Conservation (phyloP, 2,888 invertebrate species). For the Rhingia campestris region DNA sequence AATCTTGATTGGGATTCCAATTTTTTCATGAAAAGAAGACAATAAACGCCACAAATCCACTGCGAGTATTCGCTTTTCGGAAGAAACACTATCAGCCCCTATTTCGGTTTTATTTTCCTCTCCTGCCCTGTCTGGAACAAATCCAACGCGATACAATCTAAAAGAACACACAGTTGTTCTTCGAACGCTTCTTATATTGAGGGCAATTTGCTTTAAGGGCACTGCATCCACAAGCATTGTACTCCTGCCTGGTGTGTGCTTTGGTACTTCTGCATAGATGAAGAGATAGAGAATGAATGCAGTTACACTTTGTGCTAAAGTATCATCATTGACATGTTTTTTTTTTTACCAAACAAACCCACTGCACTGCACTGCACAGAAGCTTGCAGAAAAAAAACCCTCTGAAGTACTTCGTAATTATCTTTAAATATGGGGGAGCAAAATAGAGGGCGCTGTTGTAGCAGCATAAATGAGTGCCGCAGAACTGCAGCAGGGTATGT, state of each 20-base stretch:
- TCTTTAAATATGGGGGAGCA: conserved; percentile 37
- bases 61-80: neutral
- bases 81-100: neutral
- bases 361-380: neutral
- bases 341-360: neutral
- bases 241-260: neutral
- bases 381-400: neutral
- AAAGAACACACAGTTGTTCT: conserved; percentile 14
- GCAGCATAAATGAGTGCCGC: conserved; percentile 42
- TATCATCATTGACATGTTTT: neutral
- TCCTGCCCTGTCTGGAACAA: neutral
- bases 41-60: too few relatives aligned
- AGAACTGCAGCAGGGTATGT: conserved; percentile 25
- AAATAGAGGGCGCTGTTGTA: conserved; percentile 26
- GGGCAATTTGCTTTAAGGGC: conserved; percentile 28
- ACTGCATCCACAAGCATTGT: conserved; percentile 9
- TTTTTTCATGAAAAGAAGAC: too few relatives aligned
- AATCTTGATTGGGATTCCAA: too few relatives aligned
- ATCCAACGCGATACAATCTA: conserved; percentile 14
- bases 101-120: neutral
- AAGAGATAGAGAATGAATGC: conserved; percentile 8
- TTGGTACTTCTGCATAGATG: neutral
- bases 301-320: conserved; percentile 4
- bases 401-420: conserved; percentile 46
- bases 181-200: conserved; percentile 13